Percentiles rank a stretch among this genome's conserved stretches.
phyloP scores from a whole-genome alignment of 2,888 invertebrate genomes.

The Ochropleura leucogaster region DNA sequence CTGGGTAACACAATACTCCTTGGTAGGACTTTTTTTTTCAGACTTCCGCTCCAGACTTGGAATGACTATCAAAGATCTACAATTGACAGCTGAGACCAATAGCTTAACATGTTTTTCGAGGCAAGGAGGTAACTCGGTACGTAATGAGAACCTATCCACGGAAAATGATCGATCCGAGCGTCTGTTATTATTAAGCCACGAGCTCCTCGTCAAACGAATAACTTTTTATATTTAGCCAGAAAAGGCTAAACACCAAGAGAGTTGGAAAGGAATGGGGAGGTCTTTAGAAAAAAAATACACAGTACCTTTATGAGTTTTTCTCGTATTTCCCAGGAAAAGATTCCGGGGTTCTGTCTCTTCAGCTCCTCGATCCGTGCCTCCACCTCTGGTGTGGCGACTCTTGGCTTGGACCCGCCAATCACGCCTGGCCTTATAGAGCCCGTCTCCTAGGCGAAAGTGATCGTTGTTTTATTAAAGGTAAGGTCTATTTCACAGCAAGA shows the following conservation, averaged over 20 bases:
- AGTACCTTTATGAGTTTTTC: slow-evolving; percentile 96
- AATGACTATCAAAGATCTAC: too few relatives aligned
- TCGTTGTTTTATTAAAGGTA: slow-evolving; percentile 63
- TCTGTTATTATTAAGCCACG: too few relatives aligned
- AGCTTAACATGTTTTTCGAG: too few relatives aligned
- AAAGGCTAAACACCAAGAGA: too few relatives aligned
- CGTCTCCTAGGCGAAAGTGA: slow-evolving; percentile 93
- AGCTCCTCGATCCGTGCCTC: slow-evolving; percentile 97
- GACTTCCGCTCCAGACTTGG: too few relatives aligned
- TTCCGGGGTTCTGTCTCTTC: slow-evolving; percentile 97
- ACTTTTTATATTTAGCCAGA: not conserved
- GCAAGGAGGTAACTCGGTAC: too few relatives aligned
- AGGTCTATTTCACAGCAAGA: slow-evolving; percentile 42
- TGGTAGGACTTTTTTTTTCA: too few relatives aligned
- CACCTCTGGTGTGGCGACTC: slow-evolving; percentile 98
- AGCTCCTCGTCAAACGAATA: not conserved
- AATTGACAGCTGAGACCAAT: too few relatives aligned
- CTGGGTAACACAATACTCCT: too few relatives aligned
- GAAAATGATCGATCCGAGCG: too few relatives aligned
- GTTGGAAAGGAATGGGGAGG: too few relatives aligned
- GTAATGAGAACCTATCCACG: too few relatives aligned
- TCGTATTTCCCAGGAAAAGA: slow-evolving; percentile 98
- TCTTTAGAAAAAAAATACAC: not conserved
- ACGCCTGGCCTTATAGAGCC: slow-evolving; percentile 98
- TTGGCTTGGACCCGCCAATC: slow-evolving; percentile 98